phyloP scores from a whole-genome alignment of 2,113 vertebrate species.

The Bambusicola thoracicus region DNA sequence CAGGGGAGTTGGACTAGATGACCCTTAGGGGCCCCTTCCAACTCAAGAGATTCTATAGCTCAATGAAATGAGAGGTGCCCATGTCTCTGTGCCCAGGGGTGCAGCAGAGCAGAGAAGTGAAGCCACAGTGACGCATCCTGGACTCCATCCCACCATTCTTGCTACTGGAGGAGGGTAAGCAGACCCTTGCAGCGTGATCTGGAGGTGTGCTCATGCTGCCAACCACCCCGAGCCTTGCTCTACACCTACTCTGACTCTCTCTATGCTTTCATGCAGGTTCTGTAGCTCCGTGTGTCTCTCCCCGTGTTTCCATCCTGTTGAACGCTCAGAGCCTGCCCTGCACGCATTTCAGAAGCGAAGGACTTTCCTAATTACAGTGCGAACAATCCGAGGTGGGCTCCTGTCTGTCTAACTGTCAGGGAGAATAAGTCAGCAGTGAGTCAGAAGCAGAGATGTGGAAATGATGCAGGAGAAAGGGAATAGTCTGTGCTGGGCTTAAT shows the following conservation, averaged over 20 bases:
- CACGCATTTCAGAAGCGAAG: neutral
- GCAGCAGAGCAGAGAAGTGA: neutral
- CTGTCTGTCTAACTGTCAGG: neutral
- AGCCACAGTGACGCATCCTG: accelerated
- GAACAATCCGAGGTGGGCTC: neutral
- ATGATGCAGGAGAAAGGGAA: neutral
- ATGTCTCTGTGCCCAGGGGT: neutral
- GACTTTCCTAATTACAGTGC: neutral
- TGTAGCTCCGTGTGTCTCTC: neutral
- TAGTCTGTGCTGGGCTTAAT: neutral
- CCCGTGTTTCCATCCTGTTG: neutral
- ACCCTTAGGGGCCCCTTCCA: too few species aligned
- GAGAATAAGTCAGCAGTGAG: neutral
- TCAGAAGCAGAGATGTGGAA: neutral
- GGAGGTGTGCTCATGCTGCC: accelerated
- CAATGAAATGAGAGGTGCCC: accelerated
- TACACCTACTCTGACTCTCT: neutral
- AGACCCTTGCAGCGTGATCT: neutral
- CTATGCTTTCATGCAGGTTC: neutral
- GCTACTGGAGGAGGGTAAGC: neutral
- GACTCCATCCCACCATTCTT: neutral
- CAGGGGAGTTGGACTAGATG: too few species aligned
- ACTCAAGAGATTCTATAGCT: too few species aligned
- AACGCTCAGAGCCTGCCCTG: neutral
- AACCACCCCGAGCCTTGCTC: neutral